phyloP scores from a whole-genome alignment of 2,113 vertebrate species.

The Cyprinodon brontotheroides region DNA sequence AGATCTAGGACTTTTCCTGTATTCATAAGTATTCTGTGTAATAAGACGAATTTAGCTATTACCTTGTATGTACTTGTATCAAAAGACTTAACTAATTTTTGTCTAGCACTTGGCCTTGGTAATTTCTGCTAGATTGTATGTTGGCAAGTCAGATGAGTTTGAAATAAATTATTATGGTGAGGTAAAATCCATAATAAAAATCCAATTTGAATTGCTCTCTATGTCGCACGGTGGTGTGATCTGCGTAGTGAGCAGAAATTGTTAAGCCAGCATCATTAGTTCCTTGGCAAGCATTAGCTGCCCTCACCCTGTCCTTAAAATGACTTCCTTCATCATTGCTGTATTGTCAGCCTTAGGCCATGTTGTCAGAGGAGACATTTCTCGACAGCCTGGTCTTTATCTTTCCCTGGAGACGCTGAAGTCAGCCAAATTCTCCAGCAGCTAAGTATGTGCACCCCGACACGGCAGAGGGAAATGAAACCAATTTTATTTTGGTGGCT shows the following conservation, averaged over 20 bases:
- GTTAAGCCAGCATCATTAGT: conserved; percentile 42
- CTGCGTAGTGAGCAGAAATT: conserved; percentile 13
- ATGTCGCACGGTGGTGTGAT: neutral
- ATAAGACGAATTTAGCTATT: neutral
- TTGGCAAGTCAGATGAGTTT: conserved; percentile 20
- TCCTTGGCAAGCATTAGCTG: conserved; percentile 19
- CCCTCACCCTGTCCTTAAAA: conserved; percentile 40
- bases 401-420: conserved; percentile 50
- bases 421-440: conserved; percentile 54
- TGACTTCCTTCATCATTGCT: conserved; percentile 37
- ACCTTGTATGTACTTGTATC: neutral
- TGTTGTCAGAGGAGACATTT: conserved; percentile 48
- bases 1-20: neutral
- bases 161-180: conserved; percentile 7
- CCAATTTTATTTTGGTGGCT: conserved; percentile 25
- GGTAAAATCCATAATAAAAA: conserved; percentile 6
- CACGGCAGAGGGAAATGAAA: conserved; percentile 32
- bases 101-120: neutral
- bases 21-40: neutral
- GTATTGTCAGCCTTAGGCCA: conserved; percentile 54
- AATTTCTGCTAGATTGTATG: neutral
- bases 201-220: conserved; percentile 20
- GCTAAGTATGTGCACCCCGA: conserved; percentile 48
- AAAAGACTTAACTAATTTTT: neutral
- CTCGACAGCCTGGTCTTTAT: conserved; percentile 59